These are phyloP conservation scores for Prionailurus viverrinus DNA, from an alignment of 2,113 vertebrate genomes.

Conservation along the genomic window DNA sequence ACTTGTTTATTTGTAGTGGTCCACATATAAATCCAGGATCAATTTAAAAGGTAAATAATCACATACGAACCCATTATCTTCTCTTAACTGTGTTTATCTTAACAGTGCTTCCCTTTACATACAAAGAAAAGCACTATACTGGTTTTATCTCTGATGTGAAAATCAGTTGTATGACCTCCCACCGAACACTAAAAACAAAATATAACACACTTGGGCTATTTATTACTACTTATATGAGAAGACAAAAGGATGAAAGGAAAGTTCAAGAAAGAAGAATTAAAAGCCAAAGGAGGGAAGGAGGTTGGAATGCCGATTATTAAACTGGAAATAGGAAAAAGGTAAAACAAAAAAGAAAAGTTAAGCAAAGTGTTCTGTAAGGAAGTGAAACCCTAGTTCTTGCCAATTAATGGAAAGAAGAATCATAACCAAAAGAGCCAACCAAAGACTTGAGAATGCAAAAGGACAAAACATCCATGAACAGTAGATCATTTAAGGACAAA, in stretches of 20 bases:
- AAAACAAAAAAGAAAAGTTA: neutral
- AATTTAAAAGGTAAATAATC: slow-evolving; percentile 55
- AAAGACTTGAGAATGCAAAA: slow-evolving; percentile 29
- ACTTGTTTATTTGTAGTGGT: slow-evolving; percentile 49
- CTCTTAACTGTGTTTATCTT: slow-evolving; percentile 35
- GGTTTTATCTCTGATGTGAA: neutral
- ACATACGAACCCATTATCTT: slow-evolving; percentile 27
- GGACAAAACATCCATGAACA: slow-evolving; percentile 28
- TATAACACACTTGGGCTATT: neutral
- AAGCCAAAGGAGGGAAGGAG: neutral
- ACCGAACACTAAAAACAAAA: slow-evolving; percentile 46
- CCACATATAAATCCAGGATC: neutral
- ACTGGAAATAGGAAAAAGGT: neutral
- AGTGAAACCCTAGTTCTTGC: neutral
- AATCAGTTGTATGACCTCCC: neutral
- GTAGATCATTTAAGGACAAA: neutral
- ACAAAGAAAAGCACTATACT: slow-evolving; percentile 18
- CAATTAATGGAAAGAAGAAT: slow-evolving; percentile 22
- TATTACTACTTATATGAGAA: neutral
- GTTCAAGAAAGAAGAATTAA: slow-evolving; percentile 23
- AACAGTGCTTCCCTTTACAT: neutral
- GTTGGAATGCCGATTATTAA: neutral
- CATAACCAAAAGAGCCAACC: neutral
- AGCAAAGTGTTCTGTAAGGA: neutral
- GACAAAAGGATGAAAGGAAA: neutral